Evolutionary conservation across 2,797 vertebrate species (phyloP).

Genomic region (Discoglossus pictus): DNA sequence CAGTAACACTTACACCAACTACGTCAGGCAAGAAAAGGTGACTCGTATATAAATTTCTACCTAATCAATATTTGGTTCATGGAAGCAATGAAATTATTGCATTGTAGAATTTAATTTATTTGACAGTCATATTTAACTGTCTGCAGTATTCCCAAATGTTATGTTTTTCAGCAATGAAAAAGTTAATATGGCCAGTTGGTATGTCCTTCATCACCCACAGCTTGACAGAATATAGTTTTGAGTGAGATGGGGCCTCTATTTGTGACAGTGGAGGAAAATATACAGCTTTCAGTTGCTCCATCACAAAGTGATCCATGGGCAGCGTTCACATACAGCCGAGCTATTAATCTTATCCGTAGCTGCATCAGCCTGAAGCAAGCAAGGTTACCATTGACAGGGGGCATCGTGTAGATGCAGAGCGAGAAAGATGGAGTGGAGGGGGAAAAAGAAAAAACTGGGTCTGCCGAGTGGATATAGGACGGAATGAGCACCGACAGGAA

Average conservation of each 20-base stretch:
- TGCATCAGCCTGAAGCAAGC: constrained; percentile 65
- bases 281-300: constrained; percentile 59
- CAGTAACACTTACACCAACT: too few relatives aligned
- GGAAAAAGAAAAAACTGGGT: neutral
- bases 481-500: too few relatives aligned
- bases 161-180: too few relatives aligned
- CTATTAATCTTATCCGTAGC: constrained; percentile 72
- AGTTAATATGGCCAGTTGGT: too few relatives aligned
- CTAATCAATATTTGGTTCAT: too few relatives aligned
- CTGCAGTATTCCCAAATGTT: too few relatives aligned
- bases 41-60: too few relatives aligned
- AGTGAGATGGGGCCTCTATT: constrained; percentile 15
- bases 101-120: too few relatives aligned
- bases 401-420: constrained; percentile 3
- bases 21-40: too few relatives aligned
- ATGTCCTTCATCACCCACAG: constrained; percentile 7
- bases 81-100: too few relatives aligned
- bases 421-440: constrained; percentile 3
- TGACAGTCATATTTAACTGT: too few relatives aligned
- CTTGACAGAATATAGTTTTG: constrained; percentile 12
- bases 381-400: constrained; percentile 68
- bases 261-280: constrained; percentile 59
- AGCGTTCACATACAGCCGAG: constrained; percentile 63
- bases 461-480: neutral
- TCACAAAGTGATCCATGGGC: constrained; percentile 68